A percentile compares a stretch with the other conserved stretches of the same genome.
Evolutionary conservation across 2,113 vertebrate genomes (phyloP).

Genomic region (Apus apus): DNA sequence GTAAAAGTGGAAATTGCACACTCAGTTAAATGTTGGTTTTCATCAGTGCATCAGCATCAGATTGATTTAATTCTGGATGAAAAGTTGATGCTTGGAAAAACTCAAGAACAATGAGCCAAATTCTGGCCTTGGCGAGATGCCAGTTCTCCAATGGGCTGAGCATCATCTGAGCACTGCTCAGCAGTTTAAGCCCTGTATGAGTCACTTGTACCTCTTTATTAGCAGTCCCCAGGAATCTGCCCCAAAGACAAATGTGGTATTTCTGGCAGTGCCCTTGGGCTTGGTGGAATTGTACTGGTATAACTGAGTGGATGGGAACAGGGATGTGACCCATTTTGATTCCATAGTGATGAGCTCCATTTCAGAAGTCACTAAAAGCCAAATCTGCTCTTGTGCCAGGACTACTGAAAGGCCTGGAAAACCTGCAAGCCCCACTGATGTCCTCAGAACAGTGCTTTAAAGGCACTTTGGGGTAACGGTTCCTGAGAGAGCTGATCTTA

Average conservation of each 20-base stretch:
- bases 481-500: background rate
- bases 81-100: slow-evolving; percentile 25
- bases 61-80: slow-evolving; percentile 41
- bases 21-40: background rate
- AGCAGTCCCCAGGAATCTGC: background rate
- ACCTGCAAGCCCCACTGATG: background rate
- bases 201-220: slow-evolving; percentile 36
- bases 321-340: slow-evolving; percentile 23
- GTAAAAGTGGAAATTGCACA: slow-evolving; percentile 21
- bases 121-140: background rate
- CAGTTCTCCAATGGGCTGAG: slow-evolving; percentile 8
- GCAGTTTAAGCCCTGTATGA: slow-evolving; percentile 4
- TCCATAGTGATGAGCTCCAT: background rate
- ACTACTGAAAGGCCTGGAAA: background rate
- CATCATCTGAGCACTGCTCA: background rate
- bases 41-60: background rate
- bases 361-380: background rate
- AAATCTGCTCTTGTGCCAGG: background rate
- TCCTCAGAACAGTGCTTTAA: background rate
- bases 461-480: background rate
- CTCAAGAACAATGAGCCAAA: background rate
- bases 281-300: background rate
- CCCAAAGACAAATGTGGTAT: slow-evolving; percentile 13
- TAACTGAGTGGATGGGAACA: background rate
- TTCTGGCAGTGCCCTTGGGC: slow-evolving; percentile 17